These are phyloP conservation scores for Nomada fucata DNA, from an alignment of 2,888 invertebrate species.

Conservation along the genomic window DNA sequence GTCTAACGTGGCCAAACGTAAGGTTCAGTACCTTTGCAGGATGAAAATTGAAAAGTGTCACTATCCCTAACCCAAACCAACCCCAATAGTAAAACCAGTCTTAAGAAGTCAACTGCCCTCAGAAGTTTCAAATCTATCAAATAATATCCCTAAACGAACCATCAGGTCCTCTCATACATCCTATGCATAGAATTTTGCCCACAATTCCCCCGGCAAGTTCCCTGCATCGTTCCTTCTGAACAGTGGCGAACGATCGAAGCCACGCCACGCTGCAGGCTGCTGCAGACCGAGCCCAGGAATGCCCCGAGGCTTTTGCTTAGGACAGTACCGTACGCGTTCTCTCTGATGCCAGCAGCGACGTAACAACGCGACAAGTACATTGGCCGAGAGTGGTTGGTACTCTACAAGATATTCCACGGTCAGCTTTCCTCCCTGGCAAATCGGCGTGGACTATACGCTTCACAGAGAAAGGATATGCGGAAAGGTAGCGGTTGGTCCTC, in stretches of 20 bases:
- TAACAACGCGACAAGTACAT: conserved; percentile 74
- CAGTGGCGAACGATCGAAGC: conserved; percentile 50
- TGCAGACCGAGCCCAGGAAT: conserved; percentile 36
- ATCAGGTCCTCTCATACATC: neutral
- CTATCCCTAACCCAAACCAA: no score
- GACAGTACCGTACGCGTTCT: conserved; percentile 54
- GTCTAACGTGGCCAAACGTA: no score
- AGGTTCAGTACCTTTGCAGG: no score
- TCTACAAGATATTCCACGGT: neutral
- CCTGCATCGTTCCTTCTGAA: conserved; percentile 32
- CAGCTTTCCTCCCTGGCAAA: conserved; percentile 42
- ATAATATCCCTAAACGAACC: neutral
- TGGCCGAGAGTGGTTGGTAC: conserved; percentile 36
- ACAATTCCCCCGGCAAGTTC: conserved; percentile 12
- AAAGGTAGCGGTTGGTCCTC: conserved; percentile 70
- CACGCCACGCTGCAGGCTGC: conserved; percentile 7
- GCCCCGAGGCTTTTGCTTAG: conserved; percentile 62
- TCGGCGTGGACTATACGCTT: conserved; percentile 65
- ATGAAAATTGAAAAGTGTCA: no score
- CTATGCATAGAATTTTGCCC: conserved; percentile 11
- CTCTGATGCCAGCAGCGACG: conserved; percentile 54
- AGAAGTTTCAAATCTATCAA: neutral
- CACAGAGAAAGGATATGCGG: conserved; percentile 72
- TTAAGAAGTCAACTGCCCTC: no score
- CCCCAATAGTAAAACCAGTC: no score